Evolutionary conservation across 2,113 vertebrate genomes (phyloP).

Genomic region (Pomatorhinus ruficollis): DNA sequence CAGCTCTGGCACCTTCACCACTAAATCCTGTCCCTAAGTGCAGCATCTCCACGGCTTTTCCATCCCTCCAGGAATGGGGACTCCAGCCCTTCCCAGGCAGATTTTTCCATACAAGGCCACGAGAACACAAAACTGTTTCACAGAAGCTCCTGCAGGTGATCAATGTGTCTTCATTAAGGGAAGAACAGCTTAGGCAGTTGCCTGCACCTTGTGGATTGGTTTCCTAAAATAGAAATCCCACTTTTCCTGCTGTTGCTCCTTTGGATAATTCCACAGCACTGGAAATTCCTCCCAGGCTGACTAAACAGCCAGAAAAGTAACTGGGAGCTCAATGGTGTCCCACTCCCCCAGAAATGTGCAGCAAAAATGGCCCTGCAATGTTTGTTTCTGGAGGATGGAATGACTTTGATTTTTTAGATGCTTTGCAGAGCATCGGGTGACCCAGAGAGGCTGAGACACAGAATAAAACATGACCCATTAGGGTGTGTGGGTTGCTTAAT

Average conservation of each 20-base stretch:
- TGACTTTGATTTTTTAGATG: background rate
- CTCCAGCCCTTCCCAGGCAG: background rate
- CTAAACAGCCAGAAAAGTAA: background rate
- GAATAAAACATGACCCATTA: background rate
- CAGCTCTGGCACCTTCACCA: background rate
- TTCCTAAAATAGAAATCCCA: background rate
- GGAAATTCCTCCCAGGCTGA: background rate
- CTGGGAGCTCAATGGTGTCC: background rate
- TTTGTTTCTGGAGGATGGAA: background rate
- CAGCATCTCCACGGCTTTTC: accelerated
- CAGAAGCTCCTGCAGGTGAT: background rate
- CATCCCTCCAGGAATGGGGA: background rate
- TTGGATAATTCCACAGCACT: background rate
- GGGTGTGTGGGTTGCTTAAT: background rate
- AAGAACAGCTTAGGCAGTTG: background rate
- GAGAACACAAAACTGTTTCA: background rate
- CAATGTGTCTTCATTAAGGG: background rate
- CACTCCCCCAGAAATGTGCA: background rate
- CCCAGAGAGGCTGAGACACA: background rate
- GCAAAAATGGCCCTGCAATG: background rate
- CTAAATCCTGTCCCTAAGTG: background rate
- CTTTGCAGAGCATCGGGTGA: background rate
- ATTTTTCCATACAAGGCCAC: background rate
- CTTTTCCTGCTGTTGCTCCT: background rate
- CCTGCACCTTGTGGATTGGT: background rate